Evolutionary conservation across 2,888 invertebrate genomes (phyloP).

Genomic region (Hirtodrosophila cameraria): DNA sequence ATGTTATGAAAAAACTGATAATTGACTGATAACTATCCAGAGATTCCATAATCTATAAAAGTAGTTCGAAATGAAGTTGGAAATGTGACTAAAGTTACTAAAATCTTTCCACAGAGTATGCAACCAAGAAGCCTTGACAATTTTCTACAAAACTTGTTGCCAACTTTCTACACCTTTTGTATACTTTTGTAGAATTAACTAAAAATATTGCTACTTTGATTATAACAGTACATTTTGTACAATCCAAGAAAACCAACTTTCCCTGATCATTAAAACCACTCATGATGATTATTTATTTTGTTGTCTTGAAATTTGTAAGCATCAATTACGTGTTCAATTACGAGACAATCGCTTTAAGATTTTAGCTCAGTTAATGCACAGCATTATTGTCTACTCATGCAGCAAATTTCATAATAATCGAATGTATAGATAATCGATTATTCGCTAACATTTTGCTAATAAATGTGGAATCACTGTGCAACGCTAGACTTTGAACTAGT

Average conservation of each 20-base stretch:
- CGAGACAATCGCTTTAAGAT: neutral
- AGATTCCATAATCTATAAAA: no score
- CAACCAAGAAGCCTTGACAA: constrained; percentile 1
- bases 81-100: no score
- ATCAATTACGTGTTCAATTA: constrained; percentile 31
- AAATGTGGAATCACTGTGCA: constrained; percentile 41
- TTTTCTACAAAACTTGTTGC: no score
- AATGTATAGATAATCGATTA: neutral
- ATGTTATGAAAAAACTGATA: no score
- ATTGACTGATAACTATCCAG: no score
- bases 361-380: neutral
- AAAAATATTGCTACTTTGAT: no score
- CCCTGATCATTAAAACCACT: constrained; percentile 9
- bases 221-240: no score
- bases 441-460: neutral
- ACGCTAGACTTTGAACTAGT: constrained; percentile 74
- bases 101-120: neutral
- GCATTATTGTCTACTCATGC: constrained; percentile 3
- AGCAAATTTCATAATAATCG: constrained; percentile 13
- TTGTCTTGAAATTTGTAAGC: constrained; percentile 3
- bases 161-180: no score
- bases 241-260: constrained; percentile 16
- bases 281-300: constrained; percentile 1
- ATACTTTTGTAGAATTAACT: no score
- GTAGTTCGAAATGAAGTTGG: no score